These are phyloP conservation scores for Protophormia terraenovae DNA, from an alignment of 2,888 invertebrate genomes.

Conservation along the genomic window DNA sequence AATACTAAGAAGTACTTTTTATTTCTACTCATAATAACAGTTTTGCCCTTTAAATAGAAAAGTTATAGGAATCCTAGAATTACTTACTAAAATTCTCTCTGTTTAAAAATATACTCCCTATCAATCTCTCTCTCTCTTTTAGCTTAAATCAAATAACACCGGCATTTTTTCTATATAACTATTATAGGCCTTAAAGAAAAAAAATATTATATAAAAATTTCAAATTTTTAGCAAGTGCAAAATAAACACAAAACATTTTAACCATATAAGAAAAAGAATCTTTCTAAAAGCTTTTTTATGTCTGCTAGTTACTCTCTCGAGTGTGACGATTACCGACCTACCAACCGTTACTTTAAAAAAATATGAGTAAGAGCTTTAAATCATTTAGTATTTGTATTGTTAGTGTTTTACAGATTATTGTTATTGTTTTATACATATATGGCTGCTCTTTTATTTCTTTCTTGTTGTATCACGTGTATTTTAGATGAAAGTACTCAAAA, in stretches of 20 bases:
- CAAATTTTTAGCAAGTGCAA: slow-evolving; percentile 3
- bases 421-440: background rate
- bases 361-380: slow-evolving; percentile 23
- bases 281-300: slow-evolving; percentile 37
- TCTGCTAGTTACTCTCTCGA: slow-evolving; percentile 6
- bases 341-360: background rate
- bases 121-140: background rate
- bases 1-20: background rate
- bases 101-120: background rate
- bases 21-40: background rate
- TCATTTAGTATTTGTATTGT: background rate
- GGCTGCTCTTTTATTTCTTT: background rate
- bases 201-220: slow-evolving; percentile 8
- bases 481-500: too few species aligned
- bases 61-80: too few species aligned
- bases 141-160: slow-evolving; percentile 26
- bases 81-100: too few species aligned
- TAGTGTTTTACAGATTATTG: background rate
- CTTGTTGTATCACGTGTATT: slow-evolving; percentile 49
- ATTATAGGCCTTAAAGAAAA: slow-evolving; percentile 12
- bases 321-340: background rate
- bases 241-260: background rate
- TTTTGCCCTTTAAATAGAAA: background rate
- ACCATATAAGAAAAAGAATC: background rate
- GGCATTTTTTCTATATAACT: slow-evolving; percentile 28